Conservation (phyloP, 2,113 vertebrate species). For the Eleginops maclovinus region DNA sequence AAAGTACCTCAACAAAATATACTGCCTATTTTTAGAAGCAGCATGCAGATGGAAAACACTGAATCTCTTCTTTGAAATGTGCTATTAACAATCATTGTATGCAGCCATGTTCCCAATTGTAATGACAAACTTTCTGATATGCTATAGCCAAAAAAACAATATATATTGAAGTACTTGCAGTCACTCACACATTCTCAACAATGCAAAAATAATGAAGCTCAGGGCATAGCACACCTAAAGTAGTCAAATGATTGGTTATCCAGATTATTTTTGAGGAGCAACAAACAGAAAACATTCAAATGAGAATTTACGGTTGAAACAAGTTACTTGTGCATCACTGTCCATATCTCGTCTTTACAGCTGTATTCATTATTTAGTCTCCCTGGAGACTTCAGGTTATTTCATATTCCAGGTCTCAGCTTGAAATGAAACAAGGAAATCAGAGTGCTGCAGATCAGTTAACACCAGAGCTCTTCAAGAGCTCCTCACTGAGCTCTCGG, state of each 20-base stretch:
- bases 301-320: background rate
- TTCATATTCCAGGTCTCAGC: constrained; percentile 30
- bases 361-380: background rate
- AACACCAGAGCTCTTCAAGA: constrained; percentile 23
- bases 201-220: background rate
- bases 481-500: constrained; percentile 25
- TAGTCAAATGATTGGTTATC: background rate
- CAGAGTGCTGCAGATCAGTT: constrained; percentile 23
- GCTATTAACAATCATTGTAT: background rate
- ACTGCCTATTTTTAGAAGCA: background rate
- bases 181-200: background rate
- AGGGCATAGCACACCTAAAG: background rate
- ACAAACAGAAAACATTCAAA: background rate
- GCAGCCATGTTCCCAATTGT: background rate
- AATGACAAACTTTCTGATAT: background rate
- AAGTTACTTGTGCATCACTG: background rate
- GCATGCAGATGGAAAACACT: background rate
- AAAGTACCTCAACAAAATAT: background rate
- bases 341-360: background rate
- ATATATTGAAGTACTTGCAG: background rate
- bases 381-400: background rate
- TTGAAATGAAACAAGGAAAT: constrained; percentile 14
- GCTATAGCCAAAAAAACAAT: background rate
- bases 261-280: background rate
- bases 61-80: background rate